These are phyloP conservation scores for Zeus faber DNA, from an alignment of 2,113 vertebrate species.

Conservation along the genomic window DNA sequence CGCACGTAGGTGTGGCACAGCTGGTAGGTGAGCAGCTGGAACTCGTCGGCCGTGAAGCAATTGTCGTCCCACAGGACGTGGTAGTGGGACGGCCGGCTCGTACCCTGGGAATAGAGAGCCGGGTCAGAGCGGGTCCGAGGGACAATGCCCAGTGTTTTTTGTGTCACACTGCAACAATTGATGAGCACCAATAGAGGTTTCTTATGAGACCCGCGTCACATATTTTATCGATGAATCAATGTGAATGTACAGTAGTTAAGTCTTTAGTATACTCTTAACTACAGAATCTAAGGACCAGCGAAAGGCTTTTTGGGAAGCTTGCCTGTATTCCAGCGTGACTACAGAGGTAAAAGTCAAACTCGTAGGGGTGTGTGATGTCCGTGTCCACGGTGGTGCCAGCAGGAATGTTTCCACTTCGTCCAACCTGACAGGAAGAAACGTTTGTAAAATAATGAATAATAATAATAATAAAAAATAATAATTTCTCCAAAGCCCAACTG, in stretches of 20 bases:
- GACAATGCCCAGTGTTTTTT: too few species aligned
- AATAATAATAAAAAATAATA: background rate
- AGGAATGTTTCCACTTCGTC: slow-evolving; percentile 96
- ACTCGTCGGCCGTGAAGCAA: slow-evolving; percentile 95
- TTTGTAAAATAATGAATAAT: too few species aligned
- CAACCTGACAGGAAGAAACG: slow-evolving; percentile 76
- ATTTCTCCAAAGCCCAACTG: too few species aligned
- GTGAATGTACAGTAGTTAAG: too few species aligned
- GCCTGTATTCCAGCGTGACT: slow-evolving; percentile 99
- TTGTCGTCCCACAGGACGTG: slow-evolving; percentile 98
- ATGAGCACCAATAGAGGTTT: too few species aligned
- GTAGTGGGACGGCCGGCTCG: slow-evolving; percentile 95
- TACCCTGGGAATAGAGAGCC: slow-evolving; percentile 78
- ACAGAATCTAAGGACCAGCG: too few species aligned
- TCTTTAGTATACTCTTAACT: too few species aligned
- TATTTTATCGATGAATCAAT: too few species aligned
- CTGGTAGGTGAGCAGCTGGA: slow-evolving; percentile 97
- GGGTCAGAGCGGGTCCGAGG: background rate
- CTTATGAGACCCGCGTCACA: too few species aligned
- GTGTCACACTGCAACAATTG: too few species aligned
- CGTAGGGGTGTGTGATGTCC: slow-evolving; percentile 95
- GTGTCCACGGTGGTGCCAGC: slow-evolving; percentile 97
- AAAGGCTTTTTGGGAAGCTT: slow-evolving; percentile 1
- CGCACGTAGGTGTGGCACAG: slow-evolving; percentile 98
- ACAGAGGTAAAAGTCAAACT: slow-evolving; percentile 99